phyloP scores from a whole-genome alignment of 2,888 invertebrate genomes.

The Dendrolimus houi region DNA sequence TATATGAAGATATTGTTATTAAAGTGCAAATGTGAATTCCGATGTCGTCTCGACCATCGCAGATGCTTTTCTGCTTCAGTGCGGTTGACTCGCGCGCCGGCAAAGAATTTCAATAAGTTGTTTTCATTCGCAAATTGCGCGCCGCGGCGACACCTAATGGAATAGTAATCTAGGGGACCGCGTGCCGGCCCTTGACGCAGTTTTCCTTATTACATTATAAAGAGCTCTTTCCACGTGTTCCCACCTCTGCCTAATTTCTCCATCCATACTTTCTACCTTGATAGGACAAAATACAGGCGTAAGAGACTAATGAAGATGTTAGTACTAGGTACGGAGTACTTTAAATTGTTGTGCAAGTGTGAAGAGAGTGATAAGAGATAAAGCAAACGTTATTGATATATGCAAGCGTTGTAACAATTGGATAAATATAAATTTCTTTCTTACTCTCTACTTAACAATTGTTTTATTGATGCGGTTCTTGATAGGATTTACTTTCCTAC shows the following conservation, averaged over 20 bases:
- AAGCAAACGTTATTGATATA: too few species aligned
- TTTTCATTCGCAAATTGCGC: constrained; percentile 75
- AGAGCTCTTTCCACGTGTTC: constrained; percentile 30
- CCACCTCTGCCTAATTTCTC: constrained; percentile 15
- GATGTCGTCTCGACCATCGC: constrained; percentile 44
- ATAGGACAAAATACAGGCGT: too few species aligned
- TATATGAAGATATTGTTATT: too few species aligned
- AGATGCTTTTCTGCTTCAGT: constrained; percentile 30
- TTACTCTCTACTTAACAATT: too few species aligned
- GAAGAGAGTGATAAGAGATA: too few species aligned
- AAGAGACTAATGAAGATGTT: too few species aligned
- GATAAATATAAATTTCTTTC: too few species aligned
- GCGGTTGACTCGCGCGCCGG: constrained; percentile 40
- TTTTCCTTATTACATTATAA: constrained; percentile 56
- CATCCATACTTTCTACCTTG: too few species aligned
- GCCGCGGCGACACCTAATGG: constrained; percentile 68
- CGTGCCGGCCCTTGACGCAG: constrained; percentile 27
- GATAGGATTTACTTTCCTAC: too few species aligned
- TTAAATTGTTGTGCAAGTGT: too few species aligned
- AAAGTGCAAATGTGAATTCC: constrained; percentile 14
- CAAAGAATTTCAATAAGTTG: constrained; percentile 75
- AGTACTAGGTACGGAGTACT: constrained; percentile 1
- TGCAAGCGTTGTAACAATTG: too few species aligned
- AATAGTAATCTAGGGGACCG: constrained; percentile 60
- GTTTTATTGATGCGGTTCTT: too few species aligned